Evolutionary conservation across 1,140 invertebrate species (phyloP), one percentile per base, ranked within the genome.

Genomic region (Archegozetes longisetosus): DNA sequence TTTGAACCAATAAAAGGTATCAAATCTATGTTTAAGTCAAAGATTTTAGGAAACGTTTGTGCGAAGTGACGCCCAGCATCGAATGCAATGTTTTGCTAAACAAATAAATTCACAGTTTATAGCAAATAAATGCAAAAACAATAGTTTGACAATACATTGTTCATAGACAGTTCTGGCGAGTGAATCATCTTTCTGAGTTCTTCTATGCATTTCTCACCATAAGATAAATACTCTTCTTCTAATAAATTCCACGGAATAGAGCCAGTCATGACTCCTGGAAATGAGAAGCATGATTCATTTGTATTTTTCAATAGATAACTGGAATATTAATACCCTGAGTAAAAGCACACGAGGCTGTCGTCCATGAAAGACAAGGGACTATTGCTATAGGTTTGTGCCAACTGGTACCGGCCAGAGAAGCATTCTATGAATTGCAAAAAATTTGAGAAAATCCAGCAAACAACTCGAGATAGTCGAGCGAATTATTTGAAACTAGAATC

Each of bases 351-450:
- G 92, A 92, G 49, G 94, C 94, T 24, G 92, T 95, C 1, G 88
- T 91, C 90, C 93, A 97, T 0, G 93, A 95, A 12, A 98, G 76
- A 71, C 92, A 97, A 48, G 95, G 94, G 23, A 97, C 82, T 53
- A 98, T 73, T 4, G 87, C 83, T 61, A 98, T 75, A 9, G 93
- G 93, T 72, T 92, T 86, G 4, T 84, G 85, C 86, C 89, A 95
- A 74, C 84, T 94, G 48, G 88, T 86, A 24, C 91, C 93, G 64
- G 91, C 90, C 65, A 98, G 75, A 24, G 89, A 92, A 64, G 94
- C 93, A 92, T 97, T 98, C 88, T 95, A 70, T 58, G 72, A 71
- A n/a, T n/a, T n/a, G n/a, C n/a, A n/a, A n/a, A n/a, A n/a, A n/a
- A n/a, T n/a, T n/a, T n/a, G n/a, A n/a, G n/a, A n/a, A n/a, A n/a